A percentile compares a stretch with the other conserved stretches of the same genome.
Conservation (phyloP, 1,140 invertebrate genomes). For the Euwallacea similis region DNA sequence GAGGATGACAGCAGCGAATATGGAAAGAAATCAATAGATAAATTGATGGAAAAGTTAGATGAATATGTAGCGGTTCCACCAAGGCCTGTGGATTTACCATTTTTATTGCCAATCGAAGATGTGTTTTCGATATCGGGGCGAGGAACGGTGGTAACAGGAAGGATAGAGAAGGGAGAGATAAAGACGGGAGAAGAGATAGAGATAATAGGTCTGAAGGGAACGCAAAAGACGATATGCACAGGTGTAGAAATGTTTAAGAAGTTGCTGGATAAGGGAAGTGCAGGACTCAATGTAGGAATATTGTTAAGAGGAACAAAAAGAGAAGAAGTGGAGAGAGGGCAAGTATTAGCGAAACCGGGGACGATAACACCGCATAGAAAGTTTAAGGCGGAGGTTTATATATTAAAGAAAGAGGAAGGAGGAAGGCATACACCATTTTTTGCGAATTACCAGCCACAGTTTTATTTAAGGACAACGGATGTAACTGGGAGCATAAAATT, state of each 20-base stretch:
- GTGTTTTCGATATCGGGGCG: too few species aligned
- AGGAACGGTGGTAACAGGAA: constrained; percentile 95
- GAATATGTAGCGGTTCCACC: too few species aligned
- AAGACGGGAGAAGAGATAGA: constrained; percentile 94
- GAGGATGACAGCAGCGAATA: too few species aligned
- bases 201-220: constrained; percentile 87
- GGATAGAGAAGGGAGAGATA: constrained; percentile 83
- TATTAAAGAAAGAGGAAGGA: constrained; percentile 83
- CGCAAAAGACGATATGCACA: constrained; percentile 82
- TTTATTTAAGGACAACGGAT: constrained; percentile 94
- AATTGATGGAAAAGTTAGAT: too few species aligned
- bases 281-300: constrained; percentile 95
- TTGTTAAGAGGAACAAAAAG: constrained; percentile 87
- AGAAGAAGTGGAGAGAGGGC: constrained; percentile 84
- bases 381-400: constrained; percentile 76
- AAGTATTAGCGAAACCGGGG: constrained; percentile 86
- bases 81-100: too few species aligned
- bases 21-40: too few species aligned
- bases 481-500: constrained; percentile 74
- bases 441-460: constrained; percentile 74
- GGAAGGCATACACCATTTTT: constrained; percentile 80
- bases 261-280: constrained; percentile 91
- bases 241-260: constrained; percentile 99
- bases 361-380: constrained; percentile 76
- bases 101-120: too few species aligned